These are phyloP conservation scores for Brachypterus glaber DNA, from an alignment of 2,888 invertebrate species.

Conservation along the genomic window DNA sequence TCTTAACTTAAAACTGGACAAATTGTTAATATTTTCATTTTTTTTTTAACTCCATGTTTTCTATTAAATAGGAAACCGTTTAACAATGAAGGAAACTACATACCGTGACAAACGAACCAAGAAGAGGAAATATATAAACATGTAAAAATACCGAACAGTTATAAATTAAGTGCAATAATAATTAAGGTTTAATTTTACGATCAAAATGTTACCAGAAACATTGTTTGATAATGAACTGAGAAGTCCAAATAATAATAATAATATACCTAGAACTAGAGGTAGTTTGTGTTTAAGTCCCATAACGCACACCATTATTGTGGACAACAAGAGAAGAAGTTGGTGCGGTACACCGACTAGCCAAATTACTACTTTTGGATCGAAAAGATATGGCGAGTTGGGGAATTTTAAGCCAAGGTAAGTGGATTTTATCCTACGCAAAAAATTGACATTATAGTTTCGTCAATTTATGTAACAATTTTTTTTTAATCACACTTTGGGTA, in stretches of 20 bases:
- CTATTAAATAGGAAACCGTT: too few species aligned
- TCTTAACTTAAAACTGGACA: too few species aligned
- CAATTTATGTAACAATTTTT: too few species aligned
- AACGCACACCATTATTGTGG: constrained; percentile 29
- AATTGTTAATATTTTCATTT: too few species aligned
- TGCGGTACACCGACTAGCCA: constrained; percentile 36
- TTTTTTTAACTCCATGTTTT: too few species aligned
- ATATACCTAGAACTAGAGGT: constrained; percentile 35
- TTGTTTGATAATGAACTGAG: constrained; percentile 35
- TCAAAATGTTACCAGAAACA: constrained; percentile 35
- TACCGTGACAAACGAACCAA: too few species aligned
- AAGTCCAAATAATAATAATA: constrained; percentile 38
- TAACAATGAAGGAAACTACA: too few species aligned
- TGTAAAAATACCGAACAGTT: too few species aligned
- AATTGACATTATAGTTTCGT: too few species aligned
- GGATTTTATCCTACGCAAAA: too few species aligned
- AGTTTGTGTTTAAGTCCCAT: constrained; percentile 37
- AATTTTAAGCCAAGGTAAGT: constrained; percentile 38
- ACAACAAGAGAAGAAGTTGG: constrained; percentile 37
- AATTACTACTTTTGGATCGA: constrained; percentile 22
- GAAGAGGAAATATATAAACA: too few species aligned
- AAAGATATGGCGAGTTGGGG: constrained; percentile 37
- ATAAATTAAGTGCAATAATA: background rate
- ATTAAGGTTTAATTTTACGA: background rate
- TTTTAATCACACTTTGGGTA: too few species aligned